Evolutionary conservation across 1,140 invertebrate species (phyloP).

Genomic region (Platyura marginata): DNA sequence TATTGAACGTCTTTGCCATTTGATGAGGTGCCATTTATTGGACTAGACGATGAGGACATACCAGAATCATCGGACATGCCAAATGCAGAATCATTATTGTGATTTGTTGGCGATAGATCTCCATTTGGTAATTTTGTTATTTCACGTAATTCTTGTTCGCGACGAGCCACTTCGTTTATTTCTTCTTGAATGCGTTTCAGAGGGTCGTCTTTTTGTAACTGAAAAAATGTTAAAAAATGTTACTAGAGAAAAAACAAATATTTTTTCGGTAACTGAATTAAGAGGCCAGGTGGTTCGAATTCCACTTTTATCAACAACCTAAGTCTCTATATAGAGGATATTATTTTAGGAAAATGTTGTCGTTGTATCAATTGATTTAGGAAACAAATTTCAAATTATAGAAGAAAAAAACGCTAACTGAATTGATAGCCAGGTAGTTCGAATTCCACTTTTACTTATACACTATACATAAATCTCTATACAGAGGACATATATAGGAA

Average conservation of each 20-base stretch:
- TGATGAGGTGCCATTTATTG: constrained; percentile 7
- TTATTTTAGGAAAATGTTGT: too few relatives aligned
- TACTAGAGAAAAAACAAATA: background rate
- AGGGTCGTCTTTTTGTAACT: constrained; percentile 35
- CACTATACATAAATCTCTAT: too few relatives aligned
- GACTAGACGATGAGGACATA: constrained; percentile 19
- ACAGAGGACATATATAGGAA: too few relatives aligned
- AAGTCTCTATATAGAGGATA: too few relatives aligned
- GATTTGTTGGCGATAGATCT: background rate
- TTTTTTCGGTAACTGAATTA: too few relatives aligned
- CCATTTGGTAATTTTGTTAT: constrained; percentile 17
- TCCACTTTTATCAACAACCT: too few relatives aligned
- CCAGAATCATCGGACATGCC: constrained; percentile 16
- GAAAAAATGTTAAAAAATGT: constrained; percentile 5
- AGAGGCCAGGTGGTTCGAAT: too few relatives aligned
- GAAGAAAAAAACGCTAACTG: too few relatives aligned
- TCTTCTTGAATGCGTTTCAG: constrained; percentile 43
- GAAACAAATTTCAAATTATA: too few relatives aligned
- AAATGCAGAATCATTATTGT: constrained; percentile 7
- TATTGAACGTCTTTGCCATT: constrained; percentile 12
- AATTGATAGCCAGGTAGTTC: too few relatives aligned
- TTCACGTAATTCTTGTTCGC: constrained; percentile 43
- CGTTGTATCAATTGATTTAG: too few relatives aligned
- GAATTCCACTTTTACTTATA: too few relatives aligned
- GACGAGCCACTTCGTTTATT: constrained; percentile 45